These are phyloP conservation scores for Ceratina australensis DNA, from an alignment of 1,140 invertebrate genomes.

Conservation along the genomic window DNA sequence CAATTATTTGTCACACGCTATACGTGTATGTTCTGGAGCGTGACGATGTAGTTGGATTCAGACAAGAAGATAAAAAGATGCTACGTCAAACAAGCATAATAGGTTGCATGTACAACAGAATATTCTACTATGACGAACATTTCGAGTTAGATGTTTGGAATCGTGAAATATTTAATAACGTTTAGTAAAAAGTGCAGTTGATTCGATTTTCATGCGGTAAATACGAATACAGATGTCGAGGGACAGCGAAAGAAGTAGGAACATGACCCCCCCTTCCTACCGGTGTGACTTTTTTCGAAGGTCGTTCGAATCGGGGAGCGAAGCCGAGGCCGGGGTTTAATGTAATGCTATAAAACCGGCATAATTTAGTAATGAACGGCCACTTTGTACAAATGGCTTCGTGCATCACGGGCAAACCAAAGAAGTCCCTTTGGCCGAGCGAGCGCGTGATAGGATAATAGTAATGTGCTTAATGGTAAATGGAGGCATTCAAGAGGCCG, in stretches of 20 bases:
- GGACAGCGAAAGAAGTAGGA: not conserved
- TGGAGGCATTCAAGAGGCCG: slow-evolving; percentile 79
- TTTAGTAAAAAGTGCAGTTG: no score
- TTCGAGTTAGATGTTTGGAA: no score
- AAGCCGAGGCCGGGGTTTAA: slow-evolving; percentile 60
- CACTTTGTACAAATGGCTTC: slow-evolving; percentile 79
- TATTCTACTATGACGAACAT: no score
- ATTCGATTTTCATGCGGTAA: slow-evolving; percentile 33
- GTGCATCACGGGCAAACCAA: slow-evolving; percentile 75
- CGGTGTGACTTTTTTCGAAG: slow-evolving; percentile 64
- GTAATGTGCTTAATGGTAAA: slow-evolving; percentile 80
- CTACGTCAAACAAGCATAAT: no score
- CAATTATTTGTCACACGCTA: no score
- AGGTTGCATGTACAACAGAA: no score
- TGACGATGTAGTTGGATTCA: no score
- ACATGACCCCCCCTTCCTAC: slow-evolving; percentile 31
- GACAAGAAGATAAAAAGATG: no score
- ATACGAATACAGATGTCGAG: slow-evolving; percentile 18
- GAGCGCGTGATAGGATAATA: slow-evolving; percentile 79
- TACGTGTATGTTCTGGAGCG: no score
- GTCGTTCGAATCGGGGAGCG: slow-evolving; percentile 56
- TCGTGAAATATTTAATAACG: no score
- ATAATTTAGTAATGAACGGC: slow-evolving; percentile 79
- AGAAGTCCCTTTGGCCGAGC: slow-evolving; percentile 73
- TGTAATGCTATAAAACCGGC: slow-evolving; percentile 76